These are phyloP conservation scores for Drosophila acutilabella DNA, from an alignment of 2,888 invertebrate genomes.

Conservation along the genomic window DNA sequence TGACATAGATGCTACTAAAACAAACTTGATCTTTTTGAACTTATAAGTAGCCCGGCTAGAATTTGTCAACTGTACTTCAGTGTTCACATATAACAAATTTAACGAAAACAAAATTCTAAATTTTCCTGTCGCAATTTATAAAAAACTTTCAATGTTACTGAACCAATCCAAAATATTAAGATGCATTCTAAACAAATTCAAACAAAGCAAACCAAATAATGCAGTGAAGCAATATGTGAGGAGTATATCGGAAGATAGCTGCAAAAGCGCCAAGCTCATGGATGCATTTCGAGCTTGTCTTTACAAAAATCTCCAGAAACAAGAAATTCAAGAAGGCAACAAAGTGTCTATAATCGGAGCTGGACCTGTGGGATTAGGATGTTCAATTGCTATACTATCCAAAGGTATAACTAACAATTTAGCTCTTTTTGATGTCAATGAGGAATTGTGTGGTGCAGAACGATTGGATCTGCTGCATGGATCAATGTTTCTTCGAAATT, in stretches of 20 bases:
- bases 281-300: conserved; percentile 31
- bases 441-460: conserved; percentile 87
- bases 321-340: conserved; percentile 83
- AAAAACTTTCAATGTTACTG: not conserved
- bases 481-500: conserved; percentile 90
- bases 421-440: conserved; percentile 91
- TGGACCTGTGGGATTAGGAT: conserved; percentile 95
- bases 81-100: not conserved
- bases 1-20: no score
- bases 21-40: no score
- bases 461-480: conserved; percentile 87
- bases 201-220: not conserved
- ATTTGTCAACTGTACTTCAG: not conserved
- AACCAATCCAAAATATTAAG: not conserved
- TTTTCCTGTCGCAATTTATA: not conserved
- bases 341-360: conserved; percentile 94
- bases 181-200: not conserved
- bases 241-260: not conserved
- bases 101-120: not conserved
- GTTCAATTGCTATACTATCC: conserved; percentile 91
- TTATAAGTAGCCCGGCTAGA: not conserved
- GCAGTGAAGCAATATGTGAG: not conserved
- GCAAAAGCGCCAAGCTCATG: conserved; percentile 1
- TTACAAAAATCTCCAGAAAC: conserved; percentile 18
- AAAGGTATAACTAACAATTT: conserved; percentile 92